Conservation (phyloP, 2,797 vertebrate genomes). For the Echeneis naucrates region DNA sequence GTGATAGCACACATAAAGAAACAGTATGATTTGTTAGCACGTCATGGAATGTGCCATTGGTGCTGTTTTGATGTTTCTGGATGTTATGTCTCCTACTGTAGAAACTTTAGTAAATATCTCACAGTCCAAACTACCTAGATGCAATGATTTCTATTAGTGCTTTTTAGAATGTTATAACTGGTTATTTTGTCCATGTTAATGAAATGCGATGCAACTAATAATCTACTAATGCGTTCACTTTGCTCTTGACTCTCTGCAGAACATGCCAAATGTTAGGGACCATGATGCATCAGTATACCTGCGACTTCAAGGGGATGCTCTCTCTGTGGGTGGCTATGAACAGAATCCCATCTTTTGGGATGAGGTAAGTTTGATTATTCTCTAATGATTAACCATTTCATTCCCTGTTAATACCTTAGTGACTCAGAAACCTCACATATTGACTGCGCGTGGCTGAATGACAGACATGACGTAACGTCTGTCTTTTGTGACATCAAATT, state of each 20-base stretch:
- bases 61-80: constrained; percentile 18
- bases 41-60: constrained; percentile 7
- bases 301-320: constrained; percentile 97
- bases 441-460: not conserved
- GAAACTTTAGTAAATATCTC: constrained; percentile 1
- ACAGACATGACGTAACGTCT: constrained; percentile 19
- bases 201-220: not conserved
- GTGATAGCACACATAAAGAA: constrained; percentile 27
- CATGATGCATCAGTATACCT: constrained; percentile 97
- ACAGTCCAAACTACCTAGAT: not conserved
- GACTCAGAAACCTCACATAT: not conserved
- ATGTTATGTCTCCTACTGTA: constrained; percentile 13
- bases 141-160: not conserved
- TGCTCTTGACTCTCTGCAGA: constrained; percentile 79
- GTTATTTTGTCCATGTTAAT: not conserved
- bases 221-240: constrained; percentile 10
- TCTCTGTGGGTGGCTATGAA: constrained; percentile 98
- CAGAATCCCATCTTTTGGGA: constrained; percentile 97
- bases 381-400: not conserved
- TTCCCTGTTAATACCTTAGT: constrained; percentile 5
- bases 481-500: constrained; percentile 17
- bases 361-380: constrained; percentile 84
- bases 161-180: not conserved
- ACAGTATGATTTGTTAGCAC: constrained; percentile 28
- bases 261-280: constrained; percentile 98